A percentile compares a stretch with the other conserved stretches of the same genome.
phyloP scores from a whole-genome alignment of 2,888 invertebrate species.

The Polyommatus iphigenia region DNA sequence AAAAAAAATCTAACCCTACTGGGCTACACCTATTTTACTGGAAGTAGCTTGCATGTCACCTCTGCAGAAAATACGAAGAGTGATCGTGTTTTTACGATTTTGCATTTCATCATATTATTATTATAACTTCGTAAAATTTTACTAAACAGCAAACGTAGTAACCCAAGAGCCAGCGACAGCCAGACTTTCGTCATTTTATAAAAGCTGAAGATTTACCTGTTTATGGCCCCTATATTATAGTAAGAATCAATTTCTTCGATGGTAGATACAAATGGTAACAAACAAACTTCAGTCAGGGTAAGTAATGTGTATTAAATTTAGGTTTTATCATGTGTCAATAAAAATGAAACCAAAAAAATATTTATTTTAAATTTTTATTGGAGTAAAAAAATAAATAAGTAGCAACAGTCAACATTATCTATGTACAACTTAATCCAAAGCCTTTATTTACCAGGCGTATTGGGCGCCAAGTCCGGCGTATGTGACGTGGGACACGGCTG shows the following conservation, averaged over 20 bases:
- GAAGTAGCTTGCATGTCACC: not conserved
- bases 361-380: not conserved
- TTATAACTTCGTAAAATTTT: not conserved
- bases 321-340: not conserved
- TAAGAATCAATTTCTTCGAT: no score
- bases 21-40: not conserved
- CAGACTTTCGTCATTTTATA: no score
- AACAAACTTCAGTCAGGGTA: no score
- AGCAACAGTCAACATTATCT: slow-evolving; percentile 8
- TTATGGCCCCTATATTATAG: no score
- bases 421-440: not conserved
- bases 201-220: no score
- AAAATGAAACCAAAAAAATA: not conserved
- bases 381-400: not conserved
- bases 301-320: no score
- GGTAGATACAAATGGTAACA: no score
- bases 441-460: slow-evolving; percentile 31
- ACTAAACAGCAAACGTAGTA: not conserved
- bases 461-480: slow-evolving; percentile 36
- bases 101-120: no score
- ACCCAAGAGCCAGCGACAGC: no score
- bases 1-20: no score
- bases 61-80: not conserved
- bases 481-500: slow-evolving; percentile 66
- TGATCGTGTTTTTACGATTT: not conserved